Percentiles rank a stretch among this genome's conserved stretches.
Conservation (phyloP, 2,113 vertebrate species). For the Aix galericulata region DNA sequence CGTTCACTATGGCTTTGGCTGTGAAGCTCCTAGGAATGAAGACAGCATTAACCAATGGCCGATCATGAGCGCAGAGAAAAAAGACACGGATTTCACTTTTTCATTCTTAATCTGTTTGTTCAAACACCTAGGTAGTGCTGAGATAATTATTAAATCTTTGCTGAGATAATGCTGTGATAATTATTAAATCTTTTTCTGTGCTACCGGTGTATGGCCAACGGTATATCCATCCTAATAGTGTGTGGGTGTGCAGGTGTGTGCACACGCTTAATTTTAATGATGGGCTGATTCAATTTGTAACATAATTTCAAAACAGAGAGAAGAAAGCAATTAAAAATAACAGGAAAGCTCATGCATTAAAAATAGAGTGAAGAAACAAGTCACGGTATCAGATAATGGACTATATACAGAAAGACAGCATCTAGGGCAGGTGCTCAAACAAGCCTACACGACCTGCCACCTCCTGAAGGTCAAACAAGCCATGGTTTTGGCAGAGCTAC, state of each 20-base stretch:
- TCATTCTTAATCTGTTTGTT: neutral
- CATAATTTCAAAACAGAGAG: neutral
- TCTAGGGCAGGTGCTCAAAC: neutral
- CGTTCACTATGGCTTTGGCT: neutral
- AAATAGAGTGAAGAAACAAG: neutral
- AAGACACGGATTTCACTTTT: neutral
- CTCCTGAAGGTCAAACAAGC: neutral
- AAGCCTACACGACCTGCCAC: accelerated
- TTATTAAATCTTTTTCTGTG: neutral
- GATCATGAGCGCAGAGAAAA: neutral
- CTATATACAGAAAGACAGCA: accelerated
- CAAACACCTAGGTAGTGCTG: neutral
- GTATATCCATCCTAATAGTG: neutral
- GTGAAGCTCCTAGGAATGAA: neutral
- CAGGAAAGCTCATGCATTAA: neutral
- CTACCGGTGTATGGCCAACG: neutral
- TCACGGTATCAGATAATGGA: neutral
- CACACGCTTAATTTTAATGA: neutral
- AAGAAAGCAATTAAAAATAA: neutral
- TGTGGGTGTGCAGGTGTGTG: no score
- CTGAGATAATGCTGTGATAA: neutral
- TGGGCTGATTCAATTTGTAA: neutral
- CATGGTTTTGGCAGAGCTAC: neutral
- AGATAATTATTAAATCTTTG: neutral
- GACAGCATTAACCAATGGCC: neutral